Percentiles rank a stretch among this genome's conserved stretches.
phyloP scores from a whole-genome alignment of 2,113 vertebrate species.

The Sinocyclocheilus anophthalmus region DNA sequence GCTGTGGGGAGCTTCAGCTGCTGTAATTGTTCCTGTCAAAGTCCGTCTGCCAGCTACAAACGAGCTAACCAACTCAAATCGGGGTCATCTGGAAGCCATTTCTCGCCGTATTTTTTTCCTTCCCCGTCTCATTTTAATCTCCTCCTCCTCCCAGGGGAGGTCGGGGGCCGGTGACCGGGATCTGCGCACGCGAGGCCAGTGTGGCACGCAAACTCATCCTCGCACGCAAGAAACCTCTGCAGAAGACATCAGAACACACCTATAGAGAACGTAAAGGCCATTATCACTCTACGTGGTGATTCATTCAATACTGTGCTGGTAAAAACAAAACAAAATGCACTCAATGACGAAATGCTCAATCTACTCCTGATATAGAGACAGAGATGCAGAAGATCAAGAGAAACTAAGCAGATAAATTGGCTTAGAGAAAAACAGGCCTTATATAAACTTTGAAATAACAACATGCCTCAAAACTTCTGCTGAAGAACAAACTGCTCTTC shows the following conservation, averaged over 20 bases:
- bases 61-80: slow-evolving; percentile 64
- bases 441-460: slow-evolving; percentile 31
- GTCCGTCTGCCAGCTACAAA: slow-evolving; percentile 61
- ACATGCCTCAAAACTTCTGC: background rate
- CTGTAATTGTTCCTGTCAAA: slow-evolving; percentile 20
- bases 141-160: slow-evolving; percentile 71
- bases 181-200: slow-evolving; percentile 70
- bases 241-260: slow-evolving; percentile 59
- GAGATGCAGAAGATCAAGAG: background rate
- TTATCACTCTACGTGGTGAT: background rate
- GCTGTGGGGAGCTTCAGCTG: slow-evolving; percentile 1
- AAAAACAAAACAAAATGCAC: background rate
- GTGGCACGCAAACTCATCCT: slow-evolving; percentile 77
- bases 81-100: slow-evolving; percentile 83
- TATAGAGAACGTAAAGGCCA: background rate
- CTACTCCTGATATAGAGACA: background rate
- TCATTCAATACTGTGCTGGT: background rate
- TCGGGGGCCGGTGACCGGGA: slow-evolving; percentile 71
- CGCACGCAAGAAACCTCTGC: slow-evolving; percentile 69
- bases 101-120: slow-evolving; percentile 68
- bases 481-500: slow-evolving; percentile 24
- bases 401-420: background rate
- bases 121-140: slow-evolving; percentile 76
- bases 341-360: background rate
- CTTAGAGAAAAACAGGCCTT: background rate